Conservation (phyloP, 2,113 vertebrate species). For the Labeo rohita region DNA sequence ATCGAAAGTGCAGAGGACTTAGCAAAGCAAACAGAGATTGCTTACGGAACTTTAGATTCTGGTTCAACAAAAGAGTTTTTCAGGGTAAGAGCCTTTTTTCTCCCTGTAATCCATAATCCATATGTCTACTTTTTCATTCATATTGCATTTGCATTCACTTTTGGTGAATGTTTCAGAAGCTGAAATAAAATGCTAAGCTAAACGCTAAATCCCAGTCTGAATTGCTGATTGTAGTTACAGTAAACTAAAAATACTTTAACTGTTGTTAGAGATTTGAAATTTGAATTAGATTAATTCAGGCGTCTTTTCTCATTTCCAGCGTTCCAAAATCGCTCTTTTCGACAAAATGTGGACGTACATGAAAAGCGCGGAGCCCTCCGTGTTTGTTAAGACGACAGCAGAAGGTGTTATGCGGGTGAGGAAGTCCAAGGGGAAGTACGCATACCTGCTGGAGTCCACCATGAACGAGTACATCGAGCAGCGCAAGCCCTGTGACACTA, state of each 20-base stretch:
- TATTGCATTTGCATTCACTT: neutral
- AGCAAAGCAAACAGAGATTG: constrained; percentile 97
- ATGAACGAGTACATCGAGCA: constrained; percentile 99
- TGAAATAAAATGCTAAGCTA: neutral
- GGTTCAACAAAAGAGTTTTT: constrained; percentile 99
- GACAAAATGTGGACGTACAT: constrained; percentile 99
- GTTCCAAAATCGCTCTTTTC: constrained; percentile 99
- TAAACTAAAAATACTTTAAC: neutral
- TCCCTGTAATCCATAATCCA: neutral
- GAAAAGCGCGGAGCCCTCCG: constrained; percentile 96
- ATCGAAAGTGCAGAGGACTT: constrained; percentile 98
- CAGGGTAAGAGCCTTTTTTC: constrained; percentile 83
- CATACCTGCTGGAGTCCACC: constrained; percentile 98
- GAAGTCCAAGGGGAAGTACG: constrained; percentile 99
- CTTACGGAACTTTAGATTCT: constrained; percentile 97
- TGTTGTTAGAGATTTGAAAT: neutral
- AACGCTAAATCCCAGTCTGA: neutral
- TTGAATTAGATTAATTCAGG: too few species aligned
- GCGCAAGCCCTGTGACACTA: constrained; percentile 98
- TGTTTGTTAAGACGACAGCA: constrained; percentile 98
- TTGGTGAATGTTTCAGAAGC: neutral
- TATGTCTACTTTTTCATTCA: neutral
- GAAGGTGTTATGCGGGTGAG: constrained; percentile 96
- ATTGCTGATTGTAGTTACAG: neutral
- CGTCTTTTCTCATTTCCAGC: constrained; percentile 71